These are phyloP conservation scores for Eubasilissa regina DNA, from an alignment of 1,140 invertebrate species.

Conservation along the genomic window DNA sequence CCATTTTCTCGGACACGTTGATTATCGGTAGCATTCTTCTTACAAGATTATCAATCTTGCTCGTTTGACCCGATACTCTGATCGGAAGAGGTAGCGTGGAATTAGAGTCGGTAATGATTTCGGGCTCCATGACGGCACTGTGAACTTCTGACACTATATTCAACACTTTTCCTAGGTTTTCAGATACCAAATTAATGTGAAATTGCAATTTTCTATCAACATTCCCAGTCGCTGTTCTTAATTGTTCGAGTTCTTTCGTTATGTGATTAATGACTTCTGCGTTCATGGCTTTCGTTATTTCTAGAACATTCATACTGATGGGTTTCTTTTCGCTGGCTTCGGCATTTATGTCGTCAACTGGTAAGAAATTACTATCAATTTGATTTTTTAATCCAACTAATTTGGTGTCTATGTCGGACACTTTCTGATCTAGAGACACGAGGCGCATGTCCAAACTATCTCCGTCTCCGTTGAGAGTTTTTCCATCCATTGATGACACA, in stretches of 20 bases:
- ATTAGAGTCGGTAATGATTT: constrained; percentile 68
- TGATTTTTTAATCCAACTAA: constrained; percentile 84
- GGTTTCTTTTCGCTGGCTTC: constrained; percentile 90
- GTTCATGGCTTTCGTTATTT: constrained; percentile 85
- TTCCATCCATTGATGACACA: constrained; percentile 42
- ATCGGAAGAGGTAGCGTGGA: constrained; percentile 69
- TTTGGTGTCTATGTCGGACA: constrained; percentile 86
- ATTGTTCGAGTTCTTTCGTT: constrained; percentile 81
- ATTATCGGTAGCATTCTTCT: constrained; percentile 87
- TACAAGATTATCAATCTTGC: constrained; percentile 84
- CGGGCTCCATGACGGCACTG: constrained; percentile 82
- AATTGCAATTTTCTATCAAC: constrained; percentile 88
- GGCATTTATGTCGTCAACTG: constrained; percentile 85
- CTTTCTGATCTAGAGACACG: constrained; percentile 83
- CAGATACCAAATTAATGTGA: constrained; percentile 86
- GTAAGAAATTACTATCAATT: constrained; percentile 85
- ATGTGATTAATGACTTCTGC: constrained; percentile 84
- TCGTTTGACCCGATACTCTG: constrained; percentile 71
- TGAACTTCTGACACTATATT: constrained; percentile 86
- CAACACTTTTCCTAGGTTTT: constrained; percentile 84
- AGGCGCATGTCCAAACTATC: constrained; percentile 76
- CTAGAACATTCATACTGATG: constrained; percentile 83
- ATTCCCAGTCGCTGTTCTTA: constrained; percentile 81
- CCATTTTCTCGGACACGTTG: constrained; percentile 90
- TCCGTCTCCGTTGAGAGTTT: constrained; percentile 62